A percentile compares a stretch with the other conserved stretches of the same genome.
phyloP scores from a whole-genome alignment of 1,140 invertebrate genomes.

The Ctenoplectra terminalis region DNA sequence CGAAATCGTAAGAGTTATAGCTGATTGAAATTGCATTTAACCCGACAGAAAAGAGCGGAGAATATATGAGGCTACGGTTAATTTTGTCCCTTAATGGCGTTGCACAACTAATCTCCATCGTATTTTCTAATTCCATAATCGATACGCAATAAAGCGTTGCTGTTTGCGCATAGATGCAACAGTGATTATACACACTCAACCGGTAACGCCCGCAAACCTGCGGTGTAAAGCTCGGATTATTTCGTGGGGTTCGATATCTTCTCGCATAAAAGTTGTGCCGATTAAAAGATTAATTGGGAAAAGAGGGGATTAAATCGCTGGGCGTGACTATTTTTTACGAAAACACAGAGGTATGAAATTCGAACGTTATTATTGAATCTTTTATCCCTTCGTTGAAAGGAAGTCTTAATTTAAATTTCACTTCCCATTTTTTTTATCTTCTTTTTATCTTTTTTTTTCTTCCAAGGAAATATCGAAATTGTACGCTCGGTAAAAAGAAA shows the following conservation, averaged over 20 bases:
- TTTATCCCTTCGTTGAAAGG: too few relatives aligned
- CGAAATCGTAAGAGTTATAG: too few relatives aligned
- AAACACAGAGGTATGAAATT: too few relatives aligned
- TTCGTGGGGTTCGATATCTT: background rate
- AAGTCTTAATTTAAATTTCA: too few relatives aligned
- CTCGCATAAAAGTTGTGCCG: conserved; percentile 28
- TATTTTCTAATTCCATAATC: conserved; percentile 52
- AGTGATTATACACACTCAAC: conserved; percentile 23
- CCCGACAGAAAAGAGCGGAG: too few relatives aligned
- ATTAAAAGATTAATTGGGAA: conserved; percentile 33
- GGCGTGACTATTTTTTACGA: too few relatives aligned
- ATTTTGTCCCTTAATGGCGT: conserved; percentile 18
- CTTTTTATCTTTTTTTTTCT: too few relatives aligned
- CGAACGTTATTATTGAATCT: too few relatives aligned
- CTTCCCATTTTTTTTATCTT: too few relatives aligned
- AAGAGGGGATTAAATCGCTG: too few relatives aligned
- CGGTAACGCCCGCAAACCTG: conserved; percentile 26
- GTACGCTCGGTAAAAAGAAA: too few relatives aligned
- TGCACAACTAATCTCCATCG: conserved; percentile 17
- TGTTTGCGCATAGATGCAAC: conserved; percentile 28
- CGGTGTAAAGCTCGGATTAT: conserved; percentile 40
- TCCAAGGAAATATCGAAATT: background rate
- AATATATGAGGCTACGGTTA: background rate
- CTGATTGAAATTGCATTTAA: too few relatives aligned
- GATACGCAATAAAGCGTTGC: conserved; percentile 41